A percentile compares a stretch with the other conserved stretches of the same genome.
phyloP scores from a whole-genome alignment of 2,888 invertebrate species.

The Hesperia comma region DNA sequence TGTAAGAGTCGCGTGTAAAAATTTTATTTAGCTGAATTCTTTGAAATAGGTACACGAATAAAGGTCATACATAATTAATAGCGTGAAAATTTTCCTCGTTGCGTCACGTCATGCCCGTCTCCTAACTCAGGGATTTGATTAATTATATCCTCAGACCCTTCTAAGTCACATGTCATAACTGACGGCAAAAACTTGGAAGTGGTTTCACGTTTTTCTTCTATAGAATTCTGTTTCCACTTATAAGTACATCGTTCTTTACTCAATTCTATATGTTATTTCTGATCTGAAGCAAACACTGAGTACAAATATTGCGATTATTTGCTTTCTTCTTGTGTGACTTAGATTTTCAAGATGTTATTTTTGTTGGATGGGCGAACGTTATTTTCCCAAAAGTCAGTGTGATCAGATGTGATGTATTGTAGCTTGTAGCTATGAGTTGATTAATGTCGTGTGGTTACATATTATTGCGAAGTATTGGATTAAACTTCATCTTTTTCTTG shows the following conservation, averaged over 20 bases:
- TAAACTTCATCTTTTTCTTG: too few relatives aligned
- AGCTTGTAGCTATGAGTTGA: too few relatives aligned
- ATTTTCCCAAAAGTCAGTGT: too few relatives aligned
- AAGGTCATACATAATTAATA: constrained; percentile 39
- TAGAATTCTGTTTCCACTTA: background rate
- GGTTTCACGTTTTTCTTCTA: constrained; percentile 34
- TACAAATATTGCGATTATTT: too few relatives aligned
- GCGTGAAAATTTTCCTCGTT: constrained; percentile 35
- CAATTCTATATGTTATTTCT: background rate
- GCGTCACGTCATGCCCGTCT: constrained; percentile 35
- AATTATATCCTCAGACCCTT: constrained; percentile 66
- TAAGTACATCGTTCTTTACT: background rate
- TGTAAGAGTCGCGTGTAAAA: too few relatives aligned
- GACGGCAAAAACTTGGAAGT: constrained; percentile 59
- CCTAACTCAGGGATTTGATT: constrained; percentile 57
- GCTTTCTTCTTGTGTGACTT: too few relatives aligned
- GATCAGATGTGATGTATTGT: too few relatives aligned
- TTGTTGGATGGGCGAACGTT: too few relatives aligned
- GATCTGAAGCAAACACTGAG: background rate
- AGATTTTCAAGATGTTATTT: too few relatives aligned
- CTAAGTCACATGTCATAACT: constrained; percentile 69
- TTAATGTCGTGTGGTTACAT: too few relatives aligned
- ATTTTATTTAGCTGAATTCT: background rate
- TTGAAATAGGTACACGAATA: constrained; percentile 3
- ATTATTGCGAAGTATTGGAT: too few relatives aligned